Percentiles rank a stretch among this genome's conserved stretches.
These are phyloP conservation scores for Lochmaea capreae DNA, from an alignment of 2,888 invertebrate genomes.

Conservation along the genomic window DNA sequence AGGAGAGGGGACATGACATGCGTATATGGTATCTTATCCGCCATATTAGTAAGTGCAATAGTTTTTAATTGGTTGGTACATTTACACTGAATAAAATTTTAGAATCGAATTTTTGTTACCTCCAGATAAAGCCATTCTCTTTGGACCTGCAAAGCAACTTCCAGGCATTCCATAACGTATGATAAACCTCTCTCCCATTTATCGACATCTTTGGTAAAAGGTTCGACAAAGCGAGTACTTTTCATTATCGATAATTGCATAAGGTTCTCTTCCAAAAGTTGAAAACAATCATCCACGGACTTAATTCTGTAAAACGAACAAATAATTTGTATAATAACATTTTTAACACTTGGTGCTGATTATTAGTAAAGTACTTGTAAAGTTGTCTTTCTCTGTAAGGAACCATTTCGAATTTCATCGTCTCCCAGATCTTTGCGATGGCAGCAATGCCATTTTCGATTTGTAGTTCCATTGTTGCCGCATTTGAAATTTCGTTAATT, in stretches of 20 bases:
- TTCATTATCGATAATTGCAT: slow-evolving; percentile 88
- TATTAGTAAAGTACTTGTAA: slow-evolving; percentile 59
- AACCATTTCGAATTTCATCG: slow-evolving; percentile 78
- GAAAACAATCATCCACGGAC: slow-evolving; percentile 82
- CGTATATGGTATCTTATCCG: too few relatives aligned
- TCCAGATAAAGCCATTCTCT: slow-evolving; percentile 88
- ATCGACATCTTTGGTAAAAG: slow-evolving; percentile 85
- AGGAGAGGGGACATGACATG: too few relatives aligned
- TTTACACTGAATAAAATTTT: background rate
- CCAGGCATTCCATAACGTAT: slow-evolving; percentile 84
- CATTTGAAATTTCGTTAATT: slow-evolving; percentile 86
- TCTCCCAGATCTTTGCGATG: slow-evolving; percentile 79
- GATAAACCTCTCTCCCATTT: slow-evolving; percentile 88
- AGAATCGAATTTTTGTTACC: slow-evolving; percentile 56
- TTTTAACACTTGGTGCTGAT: slow-evolving; percentile 58
- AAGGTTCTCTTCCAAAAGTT: slow-evolving; percentile 86
- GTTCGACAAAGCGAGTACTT: slow-evolving; percentile 86
- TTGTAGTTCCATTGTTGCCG: slow-evolving; percentile 88
- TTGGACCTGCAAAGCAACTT: slow-evolving; percentile 84
- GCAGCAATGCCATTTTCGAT: slow-evolving; percentile 84
- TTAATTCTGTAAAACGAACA: slow-evolving; percentile 69
- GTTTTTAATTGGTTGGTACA: too few relatives aligned
- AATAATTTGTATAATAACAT: too few relatives aligned
- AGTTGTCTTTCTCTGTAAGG: slow-evolving; percentile 74
- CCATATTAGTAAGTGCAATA: too few relatives aligned